Base-by-base conservation (phyloP, 2,113 vertebrate genomes). In the Elachura formosa region DNA sequence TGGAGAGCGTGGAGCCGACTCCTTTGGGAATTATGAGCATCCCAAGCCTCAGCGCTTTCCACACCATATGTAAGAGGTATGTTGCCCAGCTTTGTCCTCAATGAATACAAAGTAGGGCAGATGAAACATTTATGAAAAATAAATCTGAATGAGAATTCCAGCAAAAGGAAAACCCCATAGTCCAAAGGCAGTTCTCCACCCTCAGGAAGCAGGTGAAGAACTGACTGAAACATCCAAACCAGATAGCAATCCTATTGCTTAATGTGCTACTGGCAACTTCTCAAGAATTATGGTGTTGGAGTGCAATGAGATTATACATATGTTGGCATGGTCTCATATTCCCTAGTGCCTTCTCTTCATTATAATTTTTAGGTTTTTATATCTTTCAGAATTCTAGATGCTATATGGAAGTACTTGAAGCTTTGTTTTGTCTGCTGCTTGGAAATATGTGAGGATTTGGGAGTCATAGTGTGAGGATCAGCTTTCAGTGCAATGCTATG, bases 31-130 rank as follows among this genome's bases (percentile, higher is more conserved):
- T 84, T 48, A 61, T 23, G 82, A 93, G 51, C 87, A 90, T 88
- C 78, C 31, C 43, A 51, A 92, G 78, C 34, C 69, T 80, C 78
- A 67, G 71, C 31, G 71, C 87, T 91, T 94, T 94, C 89, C 93
- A 92, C 86, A 88, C 88, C 93, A 96, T 80, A 86, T 97, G 95
- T 58, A 93, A 55, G 88, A 94, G 93, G 90, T 79, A 11, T 73
- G 49, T 77, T 8, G 51, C 80, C 94, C 96, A 96, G 76, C 64
- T 86, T 63, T 93, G 80, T 95, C 86, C 91, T 92, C 64, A 68
- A 68, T 67, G 52, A 90, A 31, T 84, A 54, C 67, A 71, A 71
- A 48, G 86, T 40, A 89, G 43, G 91, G 69, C 76, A 90, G 92
- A 92, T 49, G 79, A 96, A 87, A 81, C 16, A 15, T 68, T 92